Evolutionary conservation across 2,113 vertebrate species (phyloP).

Genomic region (Gymnogyps californianus): DNA sequence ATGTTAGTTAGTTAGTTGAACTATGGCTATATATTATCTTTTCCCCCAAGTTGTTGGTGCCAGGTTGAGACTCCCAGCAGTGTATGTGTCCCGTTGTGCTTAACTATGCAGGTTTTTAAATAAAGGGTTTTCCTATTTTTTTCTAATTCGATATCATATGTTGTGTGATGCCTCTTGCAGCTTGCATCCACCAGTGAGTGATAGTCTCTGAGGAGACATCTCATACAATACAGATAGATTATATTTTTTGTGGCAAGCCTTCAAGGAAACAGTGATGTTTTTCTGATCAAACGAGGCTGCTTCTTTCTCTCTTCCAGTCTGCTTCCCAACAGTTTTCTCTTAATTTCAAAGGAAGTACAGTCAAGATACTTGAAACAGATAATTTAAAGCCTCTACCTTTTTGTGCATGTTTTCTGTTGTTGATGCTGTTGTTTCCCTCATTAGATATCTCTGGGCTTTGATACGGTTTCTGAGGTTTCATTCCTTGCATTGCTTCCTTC

Average conservation of each 20-base stretch:
- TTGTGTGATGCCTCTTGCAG: neutral
- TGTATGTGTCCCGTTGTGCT: neutral
- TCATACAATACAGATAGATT: neutral
- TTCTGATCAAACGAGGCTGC: neutral
- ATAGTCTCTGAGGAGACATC: neutral
- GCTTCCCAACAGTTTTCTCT: neutral
- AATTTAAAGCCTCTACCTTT: neutral
- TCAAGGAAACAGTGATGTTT: conserved; percentile 21
- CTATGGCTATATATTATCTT: fast-evolving
- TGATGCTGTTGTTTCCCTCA: conserved; percentile 46
- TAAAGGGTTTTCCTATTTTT: neutral
- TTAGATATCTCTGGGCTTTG: conserved; percentile 52
- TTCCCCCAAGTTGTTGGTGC: neutral
- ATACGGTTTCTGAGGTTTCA: conserved; percentile 44
- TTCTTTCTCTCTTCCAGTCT: neutral
- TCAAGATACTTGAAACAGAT: neutral
- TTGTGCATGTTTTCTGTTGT: neutral
- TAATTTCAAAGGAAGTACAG: conserved; percentile 2
- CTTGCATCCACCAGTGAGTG: neutral
- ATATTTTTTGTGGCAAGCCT: neutral
- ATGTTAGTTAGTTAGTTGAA: neutral
- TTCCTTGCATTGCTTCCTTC: conserved; percentile 26
- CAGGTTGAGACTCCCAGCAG: neutral
- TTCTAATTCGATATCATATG: fast-evolving
- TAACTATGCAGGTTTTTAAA: neutral